Percentiles rank a stretch among this genome's conserved stretches.
Conservation (phyloP, 2,888 invertebrate genomes). For the Trachelus iudaicus region DNA sequence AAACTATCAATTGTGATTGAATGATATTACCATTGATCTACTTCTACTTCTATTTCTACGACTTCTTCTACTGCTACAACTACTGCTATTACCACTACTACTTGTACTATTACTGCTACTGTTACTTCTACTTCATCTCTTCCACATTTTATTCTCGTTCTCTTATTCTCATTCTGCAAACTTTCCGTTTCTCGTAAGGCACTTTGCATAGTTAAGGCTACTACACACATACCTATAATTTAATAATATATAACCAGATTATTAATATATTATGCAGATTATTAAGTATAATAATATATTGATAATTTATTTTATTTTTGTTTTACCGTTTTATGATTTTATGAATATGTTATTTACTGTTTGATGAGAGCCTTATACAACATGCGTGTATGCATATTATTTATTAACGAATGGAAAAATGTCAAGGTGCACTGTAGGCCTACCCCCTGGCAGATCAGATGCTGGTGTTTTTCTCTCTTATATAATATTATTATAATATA, state of each 20-base stretch:
- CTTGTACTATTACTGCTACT: not conserved
- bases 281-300: constrained; percentile 60
- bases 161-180: constrained; percentile 10
- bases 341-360: constrained; percentile 62
- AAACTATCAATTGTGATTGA: constrained; percentile 56
- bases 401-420: constrained; percentile 32
- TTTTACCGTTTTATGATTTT: constrained; percentile 66
- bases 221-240: constrained; percentile 49
- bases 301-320: constrained; percentile 65
- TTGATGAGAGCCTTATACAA: constrained; percentile 38
- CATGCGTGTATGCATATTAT: constrained; percentile 24
- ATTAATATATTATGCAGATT: constrained; percentile 64
- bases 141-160: constrained; percentile 8
- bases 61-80: not conserved
- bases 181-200: constrained; percentile 31
- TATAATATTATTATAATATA: constrained; percentile 1
- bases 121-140: not conserved
- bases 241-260: constrained; percentile 57
- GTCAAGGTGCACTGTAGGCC: constrained; percentile 38
- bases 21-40: constrained; percentile 54
- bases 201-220: constrained; percentile 56
- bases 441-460: constrained; percentile 29
- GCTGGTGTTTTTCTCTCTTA: constrained; percentile 11
- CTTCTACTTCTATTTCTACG: constrained; percentile 6
- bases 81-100: not conserved